Percentiles rank a stretch among this genome's conserved stretches.
phyloP scores from a whole-genome alignment of 2,113 vertebrate species.

The Phodopus roborovskii region DNA sequence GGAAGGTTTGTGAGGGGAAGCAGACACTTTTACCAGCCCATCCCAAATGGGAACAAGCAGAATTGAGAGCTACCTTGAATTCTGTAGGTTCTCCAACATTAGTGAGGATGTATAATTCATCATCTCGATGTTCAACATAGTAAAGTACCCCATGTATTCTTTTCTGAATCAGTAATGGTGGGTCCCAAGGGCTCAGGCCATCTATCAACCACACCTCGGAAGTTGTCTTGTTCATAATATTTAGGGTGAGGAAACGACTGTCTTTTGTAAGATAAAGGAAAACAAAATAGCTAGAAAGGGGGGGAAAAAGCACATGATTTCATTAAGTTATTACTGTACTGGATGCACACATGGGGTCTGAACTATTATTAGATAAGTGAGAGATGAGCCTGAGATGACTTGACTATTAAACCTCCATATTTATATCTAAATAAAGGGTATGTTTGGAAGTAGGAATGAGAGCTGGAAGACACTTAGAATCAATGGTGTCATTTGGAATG shows the following conservation, averaged over 20 bases:
- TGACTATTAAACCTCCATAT: neutral
- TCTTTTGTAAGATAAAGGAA: constrained; percentile 94
- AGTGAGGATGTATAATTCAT: constrained; percentile 92
- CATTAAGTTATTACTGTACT: neutral
- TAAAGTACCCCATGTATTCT: constrained; percentile 91
- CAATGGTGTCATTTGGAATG: neutral
- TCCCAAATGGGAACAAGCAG: neutral
- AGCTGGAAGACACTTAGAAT: neutral
- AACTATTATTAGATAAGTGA: neutral
- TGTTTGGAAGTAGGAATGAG: neutral
- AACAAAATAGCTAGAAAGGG: constrained; percentile 91
- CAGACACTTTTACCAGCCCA: neutral
- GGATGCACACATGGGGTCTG: neutral
- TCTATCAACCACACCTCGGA: constrained; percentile 95
- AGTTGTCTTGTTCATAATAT: constrained; percentile 94
- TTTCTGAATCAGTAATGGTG: constrained; percentile 91
- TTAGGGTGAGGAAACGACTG: constrained; percentile 91
- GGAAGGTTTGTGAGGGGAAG: neutral
- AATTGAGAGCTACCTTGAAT: constrained; percentile 88
- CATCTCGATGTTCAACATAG: constrained; percentile 92
- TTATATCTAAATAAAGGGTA: neutral
- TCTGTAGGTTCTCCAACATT: constrained; percentile 92
- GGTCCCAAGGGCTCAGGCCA: constrained; percentile 83
- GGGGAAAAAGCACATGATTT: neutral
- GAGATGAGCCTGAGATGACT: neutral